phyloP scores from a whole-genome alignment of 1,140 invertebrate species.

The Belonocnema kinseyi region DNA sequence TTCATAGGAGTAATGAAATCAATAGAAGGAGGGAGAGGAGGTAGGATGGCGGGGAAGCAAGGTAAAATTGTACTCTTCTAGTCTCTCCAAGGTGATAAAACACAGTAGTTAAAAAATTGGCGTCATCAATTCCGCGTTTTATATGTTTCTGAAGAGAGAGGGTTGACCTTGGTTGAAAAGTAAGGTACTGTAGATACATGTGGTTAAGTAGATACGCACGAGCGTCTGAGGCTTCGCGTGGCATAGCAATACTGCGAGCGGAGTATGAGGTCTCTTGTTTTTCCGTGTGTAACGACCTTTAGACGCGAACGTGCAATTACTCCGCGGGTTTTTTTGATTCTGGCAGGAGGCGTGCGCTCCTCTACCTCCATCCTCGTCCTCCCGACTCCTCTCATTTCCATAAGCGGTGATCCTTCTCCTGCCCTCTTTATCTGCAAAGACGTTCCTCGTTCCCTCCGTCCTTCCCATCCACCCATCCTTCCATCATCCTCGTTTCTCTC shows the following conservation, averaged over 20 bases:
- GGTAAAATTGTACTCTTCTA: no score
- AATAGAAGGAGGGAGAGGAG: no score
- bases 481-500: background rate
- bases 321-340: constrained; percentile 42
- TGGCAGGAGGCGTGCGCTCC: constrained; percentile 39
- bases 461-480: no score
- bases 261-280: constrained; percentile 11
- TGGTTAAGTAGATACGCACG: background rate
- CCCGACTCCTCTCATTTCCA: constrained; percentile 42
- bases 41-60: no score
- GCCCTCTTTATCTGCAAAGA: constrained; percentile 30
- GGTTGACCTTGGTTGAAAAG: constrained; percentile 34
- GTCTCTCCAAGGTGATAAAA: no score
- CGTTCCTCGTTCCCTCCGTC: background rate
- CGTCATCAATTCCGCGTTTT: constrained; percentile 31
- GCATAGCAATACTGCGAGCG: constrained; percentile 1
- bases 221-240: constrained; percentile 24
- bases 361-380: constrained; percentile 41
- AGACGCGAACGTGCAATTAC: constrained; percentile 42
- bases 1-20: no score
- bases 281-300: constrained; percentile 34
- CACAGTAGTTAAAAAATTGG: no score
- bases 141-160: constrained; percentile 37
- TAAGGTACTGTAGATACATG: no score
- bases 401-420: constrained; percentile 44